Evolutionary conservation across 2,888 invertebrate genomes (phyloP).

Genomic region (Gonocerus acuteangulatus): DNA sequence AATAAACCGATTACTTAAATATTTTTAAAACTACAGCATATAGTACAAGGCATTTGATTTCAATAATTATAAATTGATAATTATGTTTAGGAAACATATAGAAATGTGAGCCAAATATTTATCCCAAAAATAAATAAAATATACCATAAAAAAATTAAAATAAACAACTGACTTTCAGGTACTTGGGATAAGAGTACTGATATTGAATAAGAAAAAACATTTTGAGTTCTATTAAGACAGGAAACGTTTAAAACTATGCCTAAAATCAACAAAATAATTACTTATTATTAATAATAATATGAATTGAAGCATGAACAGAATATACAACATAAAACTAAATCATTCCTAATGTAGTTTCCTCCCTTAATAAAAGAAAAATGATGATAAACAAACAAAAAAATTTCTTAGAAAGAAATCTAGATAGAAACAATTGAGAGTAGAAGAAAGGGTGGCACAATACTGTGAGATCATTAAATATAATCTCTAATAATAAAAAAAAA

Average conservation of each 20-base stretch:
- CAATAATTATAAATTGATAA: slow-evolving; percentile 9
- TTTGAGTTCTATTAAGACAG: not conserved
- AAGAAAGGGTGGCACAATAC: slow-evolving; percentile 12
- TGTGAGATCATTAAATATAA: slow-evolving; percentile 14
- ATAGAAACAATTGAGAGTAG: not conserved
- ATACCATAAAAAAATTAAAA: not conserved
- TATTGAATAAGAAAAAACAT: not conserved
- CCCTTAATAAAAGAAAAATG: not conserved
- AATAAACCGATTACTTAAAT: slow-evolving; percentile 2
- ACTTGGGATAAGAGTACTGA: slow-evolving; percentile 10
- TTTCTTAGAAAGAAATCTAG: too few relatives aligned
- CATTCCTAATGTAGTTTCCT: not conserved
- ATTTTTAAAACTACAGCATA: slow-evolving; percentile 2
- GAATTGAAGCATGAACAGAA: not conserved
- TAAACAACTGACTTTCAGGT: slow-evolving; percentile 6
- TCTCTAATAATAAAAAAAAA: slow-evolving; percentile 7
- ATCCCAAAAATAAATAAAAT: slow-evolving; percentile 6
- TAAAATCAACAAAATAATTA: too few relatives aligned
- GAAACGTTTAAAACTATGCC: not conserved
- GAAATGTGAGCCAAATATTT: slow-evolving; percentile 17
- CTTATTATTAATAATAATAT: too few relatives aligned
- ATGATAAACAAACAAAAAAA: too few relatives aligned
- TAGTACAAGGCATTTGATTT: slow-evolving; percentile 16
- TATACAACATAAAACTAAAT: slow-evolving; percentile 1
- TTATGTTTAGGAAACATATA: slow-evolving; percentile 6